Evolutionary conservation across 2,888 invertebrate species (phyloP).

Genomic region (Ectemnius cavifrons): DNA sequence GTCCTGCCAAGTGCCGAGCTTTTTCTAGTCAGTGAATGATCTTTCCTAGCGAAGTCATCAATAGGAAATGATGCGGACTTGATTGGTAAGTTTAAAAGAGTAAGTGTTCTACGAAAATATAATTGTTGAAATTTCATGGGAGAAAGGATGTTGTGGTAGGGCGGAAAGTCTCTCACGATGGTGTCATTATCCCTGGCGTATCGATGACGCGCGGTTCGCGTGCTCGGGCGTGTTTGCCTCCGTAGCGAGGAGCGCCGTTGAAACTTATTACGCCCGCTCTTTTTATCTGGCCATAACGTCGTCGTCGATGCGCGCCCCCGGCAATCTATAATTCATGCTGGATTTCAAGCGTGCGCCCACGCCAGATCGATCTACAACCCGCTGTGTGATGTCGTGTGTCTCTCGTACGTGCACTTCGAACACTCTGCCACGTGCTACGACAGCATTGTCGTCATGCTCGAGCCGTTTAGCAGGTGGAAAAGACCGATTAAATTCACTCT

Average conservation of each 20-base stretch:
- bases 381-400: not conserved
- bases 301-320: conserved; percentile 8
- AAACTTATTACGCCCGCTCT: conserved; percentile 19
- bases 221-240: conserved; percentile 11
- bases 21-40: too few species aligned
- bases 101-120: not conserved
- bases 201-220: conserved; percentile 11
- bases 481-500: not conserved
- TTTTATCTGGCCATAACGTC: conserved; percentile 15
- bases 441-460: not conserved
- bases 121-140: not conserved
- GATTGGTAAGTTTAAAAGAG: too few species aligned
- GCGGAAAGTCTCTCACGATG: not conserved
- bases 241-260: conserved; percentile 1
- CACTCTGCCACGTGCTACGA: not conserved
- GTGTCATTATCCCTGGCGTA: conserved; percentile 17
- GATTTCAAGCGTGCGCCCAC: conserved; percentile 12
- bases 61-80: too few species aligned
- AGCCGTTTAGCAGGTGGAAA: not conserved
- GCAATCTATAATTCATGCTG: conserved; percentile 20
- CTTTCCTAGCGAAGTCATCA: too few species aligned
- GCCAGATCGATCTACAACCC: not conserved
- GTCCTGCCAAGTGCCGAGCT: not conserved
- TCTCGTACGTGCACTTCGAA: not conserved
- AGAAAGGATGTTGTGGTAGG: not conserved